phyloP scores from a whole-genome alignment of 2,888 invertebrate genomes.

The Brassicogethes aeneus region DNA sequence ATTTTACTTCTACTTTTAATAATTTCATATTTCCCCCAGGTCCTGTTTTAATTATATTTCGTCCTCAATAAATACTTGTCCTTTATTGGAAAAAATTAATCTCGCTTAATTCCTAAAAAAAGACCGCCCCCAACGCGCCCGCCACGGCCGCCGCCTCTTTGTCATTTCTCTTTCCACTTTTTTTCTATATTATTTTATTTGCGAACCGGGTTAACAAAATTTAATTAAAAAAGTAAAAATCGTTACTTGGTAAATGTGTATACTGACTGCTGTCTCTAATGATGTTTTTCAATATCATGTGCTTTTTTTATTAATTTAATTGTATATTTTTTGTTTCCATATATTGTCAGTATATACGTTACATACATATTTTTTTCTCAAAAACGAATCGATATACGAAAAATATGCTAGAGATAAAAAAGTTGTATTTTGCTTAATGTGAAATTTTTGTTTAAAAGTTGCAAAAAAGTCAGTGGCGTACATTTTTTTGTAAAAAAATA shows the following conservation, averaged over 20 bases:
- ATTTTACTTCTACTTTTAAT: slow-evolving; percentile 7
- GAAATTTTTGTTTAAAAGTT: too few relatives aligned
- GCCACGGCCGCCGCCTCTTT: background rate
- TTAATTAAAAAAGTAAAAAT: background rate
- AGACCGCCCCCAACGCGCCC: background rate
- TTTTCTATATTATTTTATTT: background rate
- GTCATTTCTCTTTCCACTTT: background rate
- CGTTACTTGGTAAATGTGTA: background rate
- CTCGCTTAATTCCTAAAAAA: background rate
- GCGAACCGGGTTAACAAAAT: slow-evolving; percentile 1
- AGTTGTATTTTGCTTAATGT: too few relatives aligned
- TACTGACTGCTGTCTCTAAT: too few relatives aligned
- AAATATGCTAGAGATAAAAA: too few relatives aligned
- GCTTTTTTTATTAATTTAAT: too few relatives aligned
- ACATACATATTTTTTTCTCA: too few relatives aligned
- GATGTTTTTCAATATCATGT: too few relatives aligned
- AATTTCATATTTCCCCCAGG: slow-evolving; percentile 17
- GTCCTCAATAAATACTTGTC: slow-evolving; percentile 1
- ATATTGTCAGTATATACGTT: too few relatives aligned
- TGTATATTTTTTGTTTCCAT: too few relatives aligned
- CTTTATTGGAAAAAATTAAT: background rate
- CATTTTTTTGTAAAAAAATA: too few relatives aligned
- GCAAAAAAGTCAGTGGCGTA: too few relatives aligned
- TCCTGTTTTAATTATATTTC: slow-evolving; percentile 16
- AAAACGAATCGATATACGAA: too few relatives aligned